Percentiles rank a stretch among this genome's conserved stretches.
phyloP scores from a whole-genome alignment of 2,888 invertebrate species.

The Drosophila borborema region DNA sequence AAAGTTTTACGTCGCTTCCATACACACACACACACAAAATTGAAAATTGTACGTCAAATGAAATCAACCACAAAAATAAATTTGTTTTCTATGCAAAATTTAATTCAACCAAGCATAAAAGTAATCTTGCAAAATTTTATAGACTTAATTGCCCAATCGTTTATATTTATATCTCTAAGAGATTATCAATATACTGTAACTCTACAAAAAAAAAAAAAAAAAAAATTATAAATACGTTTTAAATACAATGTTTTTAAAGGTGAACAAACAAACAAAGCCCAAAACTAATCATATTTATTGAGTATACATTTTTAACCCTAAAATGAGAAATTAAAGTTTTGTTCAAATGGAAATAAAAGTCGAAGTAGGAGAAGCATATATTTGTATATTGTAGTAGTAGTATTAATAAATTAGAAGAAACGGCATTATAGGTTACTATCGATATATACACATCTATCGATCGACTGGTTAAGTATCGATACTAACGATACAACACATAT shows the following conservation, averaged over 20 bases:
- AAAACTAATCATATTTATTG: not conserved
- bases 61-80: not conserved
- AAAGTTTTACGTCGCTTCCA: not conserved
- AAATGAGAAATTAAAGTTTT: no score
- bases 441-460: no score
- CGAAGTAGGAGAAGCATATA: no score
- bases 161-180: conserved; percentile 71
- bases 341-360: no score
- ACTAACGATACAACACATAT: no score
- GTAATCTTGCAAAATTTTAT: conserved; percentile 32
- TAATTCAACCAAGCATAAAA: conserved; percentile 32
- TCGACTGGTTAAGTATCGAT: no score
- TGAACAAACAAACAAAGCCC: conserved; percentile 41
- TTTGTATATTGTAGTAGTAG: no score
- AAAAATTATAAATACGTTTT: conserved; percentile 58
- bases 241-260: conserved; percentile 72
- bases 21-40: not conserved
- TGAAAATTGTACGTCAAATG: conserved; percentile 10
- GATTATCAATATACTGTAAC: conserved; percentile 66
- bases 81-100: conserved; percentile 14
- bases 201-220: conserved; percentile 16
- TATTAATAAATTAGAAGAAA: no score
- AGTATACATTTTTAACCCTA: no score
- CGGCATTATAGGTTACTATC: no score
- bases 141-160: conserved; percentile 49